phyloP scores from a whole-genome alignment of 2,888 invertebrate species.

The Drosophila emarginata region DNA sequence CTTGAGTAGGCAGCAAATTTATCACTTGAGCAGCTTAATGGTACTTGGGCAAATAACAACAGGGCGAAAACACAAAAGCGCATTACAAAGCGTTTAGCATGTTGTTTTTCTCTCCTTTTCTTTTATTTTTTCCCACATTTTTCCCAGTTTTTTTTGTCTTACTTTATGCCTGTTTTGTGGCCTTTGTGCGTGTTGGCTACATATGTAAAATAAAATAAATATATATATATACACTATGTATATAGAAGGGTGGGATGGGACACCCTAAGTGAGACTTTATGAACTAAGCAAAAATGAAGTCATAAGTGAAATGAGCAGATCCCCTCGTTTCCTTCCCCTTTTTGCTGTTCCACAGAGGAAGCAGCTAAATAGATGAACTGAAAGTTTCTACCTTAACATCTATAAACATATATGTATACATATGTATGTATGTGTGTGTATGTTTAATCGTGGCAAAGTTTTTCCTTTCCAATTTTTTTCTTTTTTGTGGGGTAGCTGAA shows the following conservation, averaged over 20 bases:
- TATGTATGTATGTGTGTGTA: neutral
- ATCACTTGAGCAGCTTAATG: constrained; percentile 75
- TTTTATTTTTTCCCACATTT: constrained; percentile 24
- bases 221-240: neutral
- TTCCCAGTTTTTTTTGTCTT: neutral
- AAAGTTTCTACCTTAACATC: neutral
- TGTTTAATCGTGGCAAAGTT: neutral
- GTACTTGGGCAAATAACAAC: constrained; percentile 60
- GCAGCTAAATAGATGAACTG: constrained; percentile 1
- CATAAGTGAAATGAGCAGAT: neutral
- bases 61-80: constrained; percentile 55
- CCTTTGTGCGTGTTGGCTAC: constrained; percentile 37
- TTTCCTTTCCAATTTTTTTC: neutral
- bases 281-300: constrained; percentile 35
- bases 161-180: constrained; percentile 42
- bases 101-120: constrained; percentile 13
- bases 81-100: constrained; percentile 71
- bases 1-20: constrained; percentile 64
- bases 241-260: constrained; percentile 11
- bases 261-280: constrained; percentile 32
- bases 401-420: neutral
- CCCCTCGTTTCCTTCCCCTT: neutral
- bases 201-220: constrained; percentile 18
- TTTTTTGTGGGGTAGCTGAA: neutral
- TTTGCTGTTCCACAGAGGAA: neutral